Conservation (phyloP, 2,113 vertebrate genomes). For the Menura novaehollandiae region DNA sequence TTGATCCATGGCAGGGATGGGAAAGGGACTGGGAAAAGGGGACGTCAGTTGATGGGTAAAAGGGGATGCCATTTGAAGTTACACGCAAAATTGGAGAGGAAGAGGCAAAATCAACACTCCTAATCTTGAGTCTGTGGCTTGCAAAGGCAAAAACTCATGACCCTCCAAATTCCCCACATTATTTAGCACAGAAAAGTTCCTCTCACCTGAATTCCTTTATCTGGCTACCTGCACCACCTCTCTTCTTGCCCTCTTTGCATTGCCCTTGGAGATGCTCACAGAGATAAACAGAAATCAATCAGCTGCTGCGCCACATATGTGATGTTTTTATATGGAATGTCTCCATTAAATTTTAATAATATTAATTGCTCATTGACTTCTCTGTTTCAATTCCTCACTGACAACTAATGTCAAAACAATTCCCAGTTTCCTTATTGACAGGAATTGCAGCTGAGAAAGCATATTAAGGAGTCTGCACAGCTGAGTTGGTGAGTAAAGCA, state of each 20-base stretch:
- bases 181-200: not conserved
- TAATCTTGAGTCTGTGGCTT: not conserved
- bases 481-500: not conserved
- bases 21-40: not conserved
- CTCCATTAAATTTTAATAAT: conserved; percentile 33
- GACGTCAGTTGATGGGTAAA: not conserved
- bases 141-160: not conserved
- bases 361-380: not conserved
- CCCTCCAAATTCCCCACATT: not conserved
- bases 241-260: not conserved
- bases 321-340: not conserved
- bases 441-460: not conserved
- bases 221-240: not conserved
- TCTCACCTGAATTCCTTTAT: not conserved
- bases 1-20: not conserved
- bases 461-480: not conserved
- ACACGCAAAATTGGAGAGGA: not conserved
- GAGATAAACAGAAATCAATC: not conserved
- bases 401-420: not conserved
- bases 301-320: not conserved
- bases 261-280: not conserved
- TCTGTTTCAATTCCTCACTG: not conserved
- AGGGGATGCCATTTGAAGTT: not conserved
- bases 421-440: not conserved
- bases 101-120: not conserved